phyloP scores from a whole-genome alignment of 2,888 invertebrate genomes.

The Rutpela maculata region DNA sequence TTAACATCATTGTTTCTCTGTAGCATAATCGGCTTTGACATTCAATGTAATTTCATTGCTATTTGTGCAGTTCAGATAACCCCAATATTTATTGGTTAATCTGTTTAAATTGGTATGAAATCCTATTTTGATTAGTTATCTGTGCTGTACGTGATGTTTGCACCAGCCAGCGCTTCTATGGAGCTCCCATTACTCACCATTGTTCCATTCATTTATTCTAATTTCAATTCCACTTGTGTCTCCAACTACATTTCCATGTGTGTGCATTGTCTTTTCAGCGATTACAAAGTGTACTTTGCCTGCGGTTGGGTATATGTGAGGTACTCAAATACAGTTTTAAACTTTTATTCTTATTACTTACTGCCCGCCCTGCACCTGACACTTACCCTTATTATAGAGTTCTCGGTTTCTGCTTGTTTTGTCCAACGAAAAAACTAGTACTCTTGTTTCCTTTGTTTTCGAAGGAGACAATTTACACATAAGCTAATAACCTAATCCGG shows the following conservation, averaged over 20 bases:
- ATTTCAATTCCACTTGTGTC: constrained; percentile 56
- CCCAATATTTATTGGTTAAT: constrained; percentile 52
- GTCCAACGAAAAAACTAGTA: not conserved
- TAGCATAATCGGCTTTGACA: constrained; percentile 38
- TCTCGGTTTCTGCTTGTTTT: constrained; percentile 35
- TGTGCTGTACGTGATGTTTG: constrained; percentile 57
- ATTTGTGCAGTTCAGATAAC: constrained; percentile 56
- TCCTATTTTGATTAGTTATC: constrained; percentile 61
- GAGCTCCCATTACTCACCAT: constrained; percentile 56
- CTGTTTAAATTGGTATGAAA: constrained; percentile 54
- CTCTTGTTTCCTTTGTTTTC: not conserved
- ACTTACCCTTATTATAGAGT: constrained; percentile 34
- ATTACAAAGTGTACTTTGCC: constrained; percentile 89
- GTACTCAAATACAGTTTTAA: constrained; percentile 75
- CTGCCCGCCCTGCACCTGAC: constrained; percentile 48
- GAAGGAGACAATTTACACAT: no score
- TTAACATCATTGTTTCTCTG: constrained; percentile 49
- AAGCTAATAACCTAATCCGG: no score
- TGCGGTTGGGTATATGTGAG: constrained; percentile 91
- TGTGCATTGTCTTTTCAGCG: constrained; percentile 78
- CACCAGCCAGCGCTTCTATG: constrained; percentile 48
- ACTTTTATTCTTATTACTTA: constrained; percentile 39
- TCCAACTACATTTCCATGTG: constrained; percentile 61
- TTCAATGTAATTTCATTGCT: constrained; percentile 44
- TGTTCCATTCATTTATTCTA: constrained; percentile 59